phyloP scores from a whole-genome alignment of 2,888 invertebrate species.

The Lymantria dispar region DNA sequence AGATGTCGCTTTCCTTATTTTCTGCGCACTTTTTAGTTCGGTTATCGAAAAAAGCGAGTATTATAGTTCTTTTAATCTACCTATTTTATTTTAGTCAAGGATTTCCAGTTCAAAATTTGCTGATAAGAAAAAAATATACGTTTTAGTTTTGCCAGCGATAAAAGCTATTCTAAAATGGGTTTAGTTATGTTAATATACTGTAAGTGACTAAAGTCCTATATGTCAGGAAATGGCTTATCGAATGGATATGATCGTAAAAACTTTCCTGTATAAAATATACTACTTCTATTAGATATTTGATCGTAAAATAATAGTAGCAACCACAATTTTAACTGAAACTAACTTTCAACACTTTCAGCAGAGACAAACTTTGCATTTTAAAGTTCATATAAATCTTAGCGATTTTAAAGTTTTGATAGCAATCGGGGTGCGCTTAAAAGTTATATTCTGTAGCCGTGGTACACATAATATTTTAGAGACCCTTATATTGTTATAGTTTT shows the following conservation, averaged over 20 bases:
- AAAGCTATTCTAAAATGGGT: neutral
- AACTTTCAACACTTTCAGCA: constrained; percentile 18
- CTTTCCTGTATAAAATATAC: constrained; percentile 4
- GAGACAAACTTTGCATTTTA: constrained; percentile 29
- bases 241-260: constrained; percentile 1
- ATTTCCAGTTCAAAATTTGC: too few relatives aligned
- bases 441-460: constrained; percentile 11
- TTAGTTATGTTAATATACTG: neutral
- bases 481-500: constrained; percentile 1
- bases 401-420: constrained; percentile 28
- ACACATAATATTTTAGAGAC: constrained; percentile 14
- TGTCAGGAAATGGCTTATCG: neutral
- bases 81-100: too few relatives aligned
- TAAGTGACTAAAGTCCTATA: neutral
- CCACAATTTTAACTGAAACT: constrained; percentile 21
- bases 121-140: too few relatives aligned
- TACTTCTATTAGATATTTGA: constrained; percentile 15
- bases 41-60: too few relatives aligned
- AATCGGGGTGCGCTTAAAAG: constrained; percentile 14
- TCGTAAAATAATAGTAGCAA: constrained; percentile 20
- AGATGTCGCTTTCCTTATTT: too few relatives aligned
- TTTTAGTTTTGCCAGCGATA: too few relatives aligned
- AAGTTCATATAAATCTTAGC: constrained; percentile 28
- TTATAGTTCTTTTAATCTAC: too few relatives aligned
- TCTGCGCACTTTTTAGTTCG: too few relatives aligned